Conservation (phyloP, 2,113 vertebrate genomes). For the Tringa solitaria region DNA sequence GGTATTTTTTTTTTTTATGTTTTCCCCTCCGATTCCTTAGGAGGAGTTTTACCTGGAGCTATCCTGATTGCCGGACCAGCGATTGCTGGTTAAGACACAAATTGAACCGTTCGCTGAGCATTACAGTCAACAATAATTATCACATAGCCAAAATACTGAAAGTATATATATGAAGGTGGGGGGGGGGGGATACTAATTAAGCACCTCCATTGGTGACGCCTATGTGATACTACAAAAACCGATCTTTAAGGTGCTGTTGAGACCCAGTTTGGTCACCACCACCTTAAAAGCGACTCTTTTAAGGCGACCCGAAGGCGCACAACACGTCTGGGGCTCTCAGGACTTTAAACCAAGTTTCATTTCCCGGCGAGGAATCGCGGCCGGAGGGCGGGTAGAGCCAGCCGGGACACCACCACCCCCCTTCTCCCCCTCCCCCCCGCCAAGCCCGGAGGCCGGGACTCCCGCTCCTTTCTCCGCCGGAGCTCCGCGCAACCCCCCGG, state of each 20-base stretch:
- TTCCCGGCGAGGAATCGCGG: neutral
- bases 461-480: neutral
- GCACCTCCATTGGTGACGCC: accelerated
- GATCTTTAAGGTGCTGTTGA: neutral
- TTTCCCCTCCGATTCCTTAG: neutral
- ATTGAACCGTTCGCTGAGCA: neutral
- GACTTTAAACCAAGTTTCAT: neutral
- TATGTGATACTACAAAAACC: accelerated
- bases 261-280: neutral
- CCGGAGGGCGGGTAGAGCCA: neutral
- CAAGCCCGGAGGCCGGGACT: neutral
- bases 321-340: neutral
- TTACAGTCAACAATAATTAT: neutral
- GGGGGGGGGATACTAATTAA: accelerated
- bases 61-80: neutral
- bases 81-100: neutral
- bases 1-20: neutral
- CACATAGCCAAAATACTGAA: neutral
- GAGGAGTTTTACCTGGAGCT: neutral
- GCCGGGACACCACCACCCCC: neutral
- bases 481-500: neutral
- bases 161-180: accelerated
- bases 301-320: accelerated
- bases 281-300: neutral
- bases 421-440: too few species aligned